Base-by-base conservation (phyloP, 2,113 vertebrate species). In the Puffinus mauretanicus region DNA sequence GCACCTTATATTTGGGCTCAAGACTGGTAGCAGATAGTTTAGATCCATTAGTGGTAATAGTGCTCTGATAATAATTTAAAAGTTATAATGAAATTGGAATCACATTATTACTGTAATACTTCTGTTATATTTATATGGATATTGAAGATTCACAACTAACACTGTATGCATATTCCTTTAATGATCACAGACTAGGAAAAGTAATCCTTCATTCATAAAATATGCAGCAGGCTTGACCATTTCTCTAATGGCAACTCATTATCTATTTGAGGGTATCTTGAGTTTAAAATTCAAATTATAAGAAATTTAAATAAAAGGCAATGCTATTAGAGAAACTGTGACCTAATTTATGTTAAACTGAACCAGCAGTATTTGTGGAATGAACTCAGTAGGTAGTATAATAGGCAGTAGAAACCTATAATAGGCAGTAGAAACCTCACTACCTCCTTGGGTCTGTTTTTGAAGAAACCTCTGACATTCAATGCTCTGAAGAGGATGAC, bases 121-220 rank as follows among this genome's bases (percentile, higher is more conserved):
- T 88, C 52, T 3, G 3, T 77, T 91, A 77, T 25, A 34, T 82
- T 90, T 44, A 44, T 79, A 30, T 21, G 17, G 12, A 4, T 93
- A 52, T 49, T 64, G 34, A 92, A 93, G 5, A 16, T 75, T 86
- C 67, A 55, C 69, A 89, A 38, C 47, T 89, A 66, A 89, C 90
- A 81, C 8, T 84, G 13, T 60, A 16, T 34, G 55, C 27, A 3
- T 80, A 90, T 77, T 83, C 30, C 18, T 86, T 71, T 96, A 92
- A 88, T 54, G 30, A 87, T 67, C 54, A 85, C 34, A 80, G 52
- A 6, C 7, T 32, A 57, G 36, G 40, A 93, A 60, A 69, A 58
- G 44, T 49, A 95, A 91, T 75, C 29, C 6, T 91, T 88, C 26
- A 66, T 88, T 94, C 82, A 93, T 94, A 82, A 95, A 94, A 96